Conservation (phyloP, 2,113 vertebrate genomes). For the Caranx melampygus region DNA sequence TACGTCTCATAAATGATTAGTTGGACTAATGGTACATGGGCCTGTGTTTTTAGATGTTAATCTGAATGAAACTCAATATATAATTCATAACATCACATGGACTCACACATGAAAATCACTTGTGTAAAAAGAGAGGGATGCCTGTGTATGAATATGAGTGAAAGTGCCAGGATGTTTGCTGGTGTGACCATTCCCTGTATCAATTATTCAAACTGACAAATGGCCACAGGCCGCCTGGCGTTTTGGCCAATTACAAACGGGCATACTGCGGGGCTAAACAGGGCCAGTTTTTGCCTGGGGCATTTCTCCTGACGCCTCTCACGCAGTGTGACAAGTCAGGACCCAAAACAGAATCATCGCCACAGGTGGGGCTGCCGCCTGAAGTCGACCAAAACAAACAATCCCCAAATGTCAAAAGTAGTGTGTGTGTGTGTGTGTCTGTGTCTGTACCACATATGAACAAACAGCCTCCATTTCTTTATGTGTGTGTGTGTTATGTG, state of each 20-base stretch:
- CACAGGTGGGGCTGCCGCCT: constrained; percentile 73
- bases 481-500: neutral
- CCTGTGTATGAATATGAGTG: constrained; percentile 45
- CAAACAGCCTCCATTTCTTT: constrained; percentile 21
- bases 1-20: constrained; percentile 75
- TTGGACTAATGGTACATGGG: constrained; percentile 64
- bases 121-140: neutral
- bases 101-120: constrained; percentile 22
- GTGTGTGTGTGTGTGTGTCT: constrained; percentile 28
- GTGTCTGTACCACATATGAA: constrained; percentile 18
- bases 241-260: constrained; percentile 82
- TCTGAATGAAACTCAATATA: constrained; percentile 63
- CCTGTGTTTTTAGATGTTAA: constrained; percentile 71
- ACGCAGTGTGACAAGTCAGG: constrained; percentile 75
- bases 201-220: constrained; percentile 82
- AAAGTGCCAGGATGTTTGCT: constrained; percentile 65
- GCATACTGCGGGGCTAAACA: constrained; percentile 78
- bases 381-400: constrained; percentile 75
- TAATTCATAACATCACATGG: constrained; percentile 58
- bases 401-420: constrained; percentile 74
- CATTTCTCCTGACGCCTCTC: constrained; percentile 70
- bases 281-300: constrained; percentile 69
- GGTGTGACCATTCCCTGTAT: constrained; percentile 72
- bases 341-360: constrained; percentile 76
- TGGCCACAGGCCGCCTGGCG: constrained; percentile 76